Base-by-base conservation (phyloP, 2,113 vertebrate genomes). In the Rhinolophus sinicus region DNA sequence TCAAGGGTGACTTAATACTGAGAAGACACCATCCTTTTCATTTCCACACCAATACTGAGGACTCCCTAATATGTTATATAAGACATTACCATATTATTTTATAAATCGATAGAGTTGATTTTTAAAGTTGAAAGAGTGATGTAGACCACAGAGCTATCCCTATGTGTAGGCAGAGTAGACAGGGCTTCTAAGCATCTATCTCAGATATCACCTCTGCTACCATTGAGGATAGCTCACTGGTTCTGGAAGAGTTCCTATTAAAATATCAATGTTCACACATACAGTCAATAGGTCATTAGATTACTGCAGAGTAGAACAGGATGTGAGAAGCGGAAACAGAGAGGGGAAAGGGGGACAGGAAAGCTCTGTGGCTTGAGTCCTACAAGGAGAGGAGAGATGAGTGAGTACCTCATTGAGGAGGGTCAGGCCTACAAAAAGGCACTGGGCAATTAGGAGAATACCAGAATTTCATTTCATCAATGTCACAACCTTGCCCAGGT, bases 101-200 rank as follows among this genome's bases (percentile, higher is more conserved):
- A 50, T 52, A 54, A 94, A 75, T 94, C 69, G 56, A 47, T 81
- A 21, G 44, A 89, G 28, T 28, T 91, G n/a, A 80, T 82, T 92
- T 56, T 77, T 64, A 54, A 76, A 47, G 15, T 69, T 11, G 30
- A 90, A 80, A 52, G 56, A 30, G 6, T 30, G 21, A 52, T 33
- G 13, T 50, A 81, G 30, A 54, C 24, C 2, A 22, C 16, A 70
- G 60, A 80, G 38, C 52, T 70, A 2, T 56, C 11, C 44, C 18
- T 81, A n/a, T 60, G 8, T 64, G 10, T 28, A 40, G 62, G 14
- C 72, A 94, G 30, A 70, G 30, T 80, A 12, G 54, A 44, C 19
- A 50, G 38, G 64, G 40, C 24, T 76, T 89, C 60, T 81, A 62
- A 58, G 9, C 16, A 40, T 24, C 73, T 44, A 38, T 22, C n/a